Conservation (phyloP, 2,888 invertebrate species). For the Torymus texanus region DNA sequence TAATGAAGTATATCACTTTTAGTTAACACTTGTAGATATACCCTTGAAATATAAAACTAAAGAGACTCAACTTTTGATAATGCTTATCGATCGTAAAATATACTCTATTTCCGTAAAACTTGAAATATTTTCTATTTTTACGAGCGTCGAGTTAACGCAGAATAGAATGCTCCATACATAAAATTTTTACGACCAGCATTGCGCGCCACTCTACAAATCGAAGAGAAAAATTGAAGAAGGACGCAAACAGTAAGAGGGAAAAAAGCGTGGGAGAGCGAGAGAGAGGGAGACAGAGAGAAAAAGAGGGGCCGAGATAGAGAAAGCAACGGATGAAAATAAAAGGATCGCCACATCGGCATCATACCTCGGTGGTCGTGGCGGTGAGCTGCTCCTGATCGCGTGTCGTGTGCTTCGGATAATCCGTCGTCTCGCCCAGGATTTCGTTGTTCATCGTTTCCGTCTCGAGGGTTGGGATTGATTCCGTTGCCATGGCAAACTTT, state of each 20-base stretch:
- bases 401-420: slow-evolving; percentile 64
- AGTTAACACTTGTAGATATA: not conserved
- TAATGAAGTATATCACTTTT: no score
- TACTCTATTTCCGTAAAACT: slow-evolving; percentile 8
- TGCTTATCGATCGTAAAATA: slow-evolving; percentile 1
- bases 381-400: slow-evolving; percentile 57
- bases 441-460: slow-evolving; percentile 71
- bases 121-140: no score
- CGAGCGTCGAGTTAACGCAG: no score
- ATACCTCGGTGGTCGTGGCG: slow-evolving; percentile 57
- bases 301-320: not conserved
- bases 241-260: slow-evolving; percentile 51
- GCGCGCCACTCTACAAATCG: not conserved
- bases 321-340: not conserved
- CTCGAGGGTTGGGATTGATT: slow-evolving; percentile 61
- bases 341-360: not conserved
- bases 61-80: not conserved
- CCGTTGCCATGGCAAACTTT: slow-evolving; percentile 56
- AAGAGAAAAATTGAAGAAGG: slow-evolving; percentile 27
- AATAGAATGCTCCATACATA: not conserved
- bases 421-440: slow-evolving; percentile 67
- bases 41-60: not conserved
- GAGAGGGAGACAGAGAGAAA: no score
- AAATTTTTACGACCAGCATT: slow-evolving; percentile 18
- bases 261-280: not conserved